Base-by-base conservation (phyloP, 2,888 invertebrate genomes). In the Heliothis peltigera region DNA sequence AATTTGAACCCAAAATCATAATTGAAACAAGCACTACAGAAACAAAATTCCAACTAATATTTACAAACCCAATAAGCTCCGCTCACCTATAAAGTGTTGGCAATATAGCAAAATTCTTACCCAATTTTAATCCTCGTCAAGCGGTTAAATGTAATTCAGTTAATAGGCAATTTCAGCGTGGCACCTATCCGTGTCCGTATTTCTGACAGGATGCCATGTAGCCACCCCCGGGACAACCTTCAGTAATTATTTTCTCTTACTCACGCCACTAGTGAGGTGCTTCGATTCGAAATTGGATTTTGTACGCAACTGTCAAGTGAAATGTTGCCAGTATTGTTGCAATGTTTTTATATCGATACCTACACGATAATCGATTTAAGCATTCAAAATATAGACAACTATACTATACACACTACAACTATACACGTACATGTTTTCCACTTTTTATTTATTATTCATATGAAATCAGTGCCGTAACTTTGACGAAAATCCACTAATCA, bases 81-180 rank as follows among this genome's bases (percentile, higher is more conserved):
- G n/a, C 54, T 44, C 52, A 58, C 51, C 47, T 57, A 44, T 47
- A 67, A 70, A 44, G 55, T 19, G 28, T 44, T 52, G 21, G 60
- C 58, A 53, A 57, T 56, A 54, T 59, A 53, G 65, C 73, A 65
- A 77, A 79, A 77, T 81, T 75, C 79, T 79, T 72, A 75, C 71
- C 68, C 80, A 70, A 82, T 83, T 83, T 77, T 75, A 82, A 81
- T 82, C 77, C 77, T 78, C 66, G 64, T 82, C 77, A 79, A 77
- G 79, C 70, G 77, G 79, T 82, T 85, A 75, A 78, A 63, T 75
- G 77, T 82, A 80, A 85, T 85, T 77, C 78, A 65, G 73, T 84
- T 84, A 85, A 83, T 83, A 83, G 82, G 79, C 84, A 84, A 85
- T 84, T 84, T 83, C 80, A 84, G 69, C 80, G 75, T 77, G 64